phyloP scores from a whole-genome alignment of 2,113 vertebrate species.

The Scalopus aquaticus region DNA sequence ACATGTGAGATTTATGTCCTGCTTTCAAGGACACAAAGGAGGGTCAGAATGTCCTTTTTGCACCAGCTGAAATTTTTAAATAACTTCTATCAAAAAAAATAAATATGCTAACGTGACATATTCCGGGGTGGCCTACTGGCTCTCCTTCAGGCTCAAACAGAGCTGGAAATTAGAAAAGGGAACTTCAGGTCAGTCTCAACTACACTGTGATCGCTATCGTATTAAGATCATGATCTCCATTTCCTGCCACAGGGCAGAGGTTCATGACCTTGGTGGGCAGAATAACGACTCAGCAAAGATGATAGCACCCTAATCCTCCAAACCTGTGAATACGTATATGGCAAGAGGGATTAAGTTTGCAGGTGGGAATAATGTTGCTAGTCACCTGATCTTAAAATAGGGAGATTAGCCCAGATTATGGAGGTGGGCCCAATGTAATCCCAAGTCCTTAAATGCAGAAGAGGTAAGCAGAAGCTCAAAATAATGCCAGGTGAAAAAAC shows the following conservation, averaged over 20 bases:
- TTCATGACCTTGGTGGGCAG: background rate
- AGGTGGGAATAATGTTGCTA: background rate
- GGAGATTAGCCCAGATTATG: slow-evolving; percentile 5
- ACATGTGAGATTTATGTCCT: too few species aligned
- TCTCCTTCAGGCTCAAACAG: background rate
- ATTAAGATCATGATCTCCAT: too few species aligned
- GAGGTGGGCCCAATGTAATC: background rate
- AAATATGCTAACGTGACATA: too few species aligned
- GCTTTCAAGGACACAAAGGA: too few species aligned
- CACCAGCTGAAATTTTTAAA: too few species aligned
- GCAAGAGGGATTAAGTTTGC: background rate
- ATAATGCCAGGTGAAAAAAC: background rate
- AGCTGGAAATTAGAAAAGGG: background rate
- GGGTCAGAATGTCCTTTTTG: too few species aligned
- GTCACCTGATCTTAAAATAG: background rate
- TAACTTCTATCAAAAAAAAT: too few species aligned
- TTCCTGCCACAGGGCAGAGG: background rate
- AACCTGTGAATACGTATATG: background rate
- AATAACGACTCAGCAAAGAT: background rate
- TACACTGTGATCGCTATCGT: too few species aligned
- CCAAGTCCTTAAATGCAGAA: background rate
- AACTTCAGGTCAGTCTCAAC: background rate
- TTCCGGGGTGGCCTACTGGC: too few species aligned
- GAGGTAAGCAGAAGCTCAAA: background rate
- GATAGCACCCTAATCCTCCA: background rate